Evolutionary conservation across 2,888 invertebrate genomes (phyloP).

Genomic region (Xestia ashworthii): DNA sequence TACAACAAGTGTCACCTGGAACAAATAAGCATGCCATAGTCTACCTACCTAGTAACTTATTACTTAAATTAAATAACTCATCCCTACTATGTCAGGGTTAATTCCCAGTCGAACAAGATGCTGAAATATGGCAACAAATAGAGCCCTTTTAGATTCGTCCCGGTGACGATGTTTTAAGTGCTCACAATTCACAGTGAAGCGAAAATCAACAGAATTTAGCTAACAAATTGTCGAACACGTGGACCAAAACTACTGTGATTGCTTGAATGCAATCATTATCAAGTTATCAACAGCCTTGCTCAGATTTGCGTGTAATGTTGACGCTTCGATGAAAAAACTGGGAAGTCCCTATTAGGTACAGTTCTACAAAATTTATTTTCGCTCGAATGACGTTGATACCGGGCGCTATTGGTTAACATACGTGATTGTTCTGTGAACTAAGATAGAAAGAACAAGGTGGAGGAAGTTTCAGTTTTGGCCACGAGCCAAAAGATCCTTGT

Average conservation of each 20-base stretch:
- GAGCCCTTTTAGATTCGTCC: too few species aligned
- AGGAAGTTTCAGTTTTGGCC: neutral
- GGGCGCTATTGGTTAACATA: neutral
- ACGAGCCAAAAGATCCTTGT: neutral
- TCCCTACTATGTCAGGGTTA: too few species aligned
- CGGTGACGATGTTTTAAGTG: neutral
- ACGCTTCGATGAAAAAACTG: neutral
- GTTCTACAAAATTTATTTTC: neutral
- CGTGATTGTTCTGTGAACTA: neutral
- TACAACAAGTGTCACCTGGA: too few species aligned
- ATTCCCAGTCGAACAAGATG: too few species aligned
- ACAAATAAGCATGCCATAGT: too few species aligned
- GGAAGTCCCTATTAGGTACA: neutral
- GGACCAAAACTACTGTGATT: neutral
- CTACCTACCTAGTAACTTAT: too few species aligned
- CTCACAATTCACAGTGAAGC: neutral
- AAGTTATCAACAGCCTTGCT: neutral
- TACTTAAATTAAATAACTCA: too few species aligned
- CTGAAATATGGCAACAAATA: too few species aligned
- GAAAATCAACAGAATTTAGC: neutral
- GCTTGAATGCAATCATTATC: neutral
- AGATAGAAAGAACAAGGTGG: neutral
- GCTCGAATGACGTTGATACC: neutral
- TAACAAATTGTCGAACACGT: neutral
- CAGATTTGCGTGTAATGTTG: neutral